A percentile compares a stretch with the other conserved stretches of the same genome.
phyloP scores from a whole-genome alignment of 2,888 invertebrate genomes.

The Luffia ferchaultella region DNA sequence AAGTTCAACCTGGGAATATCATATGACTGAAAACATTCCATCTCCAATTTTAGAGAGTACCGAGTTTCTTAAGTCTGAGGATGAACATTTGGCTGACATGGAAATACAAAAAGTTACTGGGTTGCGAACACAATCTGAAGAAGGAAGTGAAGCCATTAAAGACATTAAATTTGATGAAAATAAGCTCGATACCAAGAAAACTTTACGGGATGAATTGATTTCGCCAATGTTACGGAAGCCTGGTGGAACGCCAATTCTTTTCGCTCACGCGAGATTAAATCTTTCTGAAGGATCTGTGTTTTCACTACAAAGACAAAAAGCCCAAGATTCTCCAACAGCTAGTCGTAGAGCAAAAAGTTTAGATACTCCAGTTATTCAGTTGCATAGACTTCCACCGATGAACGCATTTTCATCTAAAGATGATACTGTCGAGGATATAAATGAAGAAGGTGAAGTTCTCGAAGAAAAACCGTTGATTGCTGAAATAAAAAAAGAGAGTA shows the following conservation, averaged over 20 bases:
- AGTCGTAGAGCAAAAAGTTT: conserved; percentile 84
- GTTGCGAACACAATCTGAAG: conserved; percentile 32
- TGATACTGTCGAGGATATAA: conserved; percentile 82
- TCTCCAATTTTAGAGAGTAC: conserved; percentile 70
- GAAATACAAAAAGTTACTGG: conserved; percentile 66
- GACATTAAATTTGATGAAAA: conserved; percentile 28
- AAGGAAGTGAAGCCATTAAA: conserved; percentile 30
- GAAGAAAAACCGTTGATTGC: conserved; percentile 67
- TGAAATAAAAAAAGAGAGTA: conserved; percentile 39
- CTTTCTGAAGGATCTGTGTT: conserved; percentile 86
- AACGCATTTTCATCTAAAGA: conserved; percentile 90
- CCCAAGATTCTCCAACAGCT: conserved; percentile 76
- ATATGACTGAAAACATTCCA: conserved; percentile 68
- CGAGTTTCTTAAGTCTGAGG: conserved; percentile 68
- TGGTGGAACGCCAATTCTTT: conserved; percentile 80
- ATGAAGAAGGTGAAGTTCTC: conserved; percentile 70
- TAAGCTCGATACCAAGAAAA: conserved; percentile 49
- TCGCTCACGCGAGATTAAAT: conserved; percentile 81
- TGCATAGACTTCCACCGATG: conserved; percentile 80
- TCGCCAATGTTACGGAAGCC: conserved; percentile 75
- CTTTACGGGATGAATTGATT: conserved; percentile 72
- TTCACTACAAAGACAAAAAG: conserved; percentile 78
- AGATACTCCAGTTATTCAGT: conserved; percentile 83
- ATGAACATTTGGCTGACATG: conserved; percentile 62
- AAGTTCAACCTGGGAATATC: conserved; percentile 68